Evolutionary conservation across 1,140 invertebrate species (phyloP), one percentile per base, ranked within the genome.

Genomic region (Megathymus violae): DNA sequence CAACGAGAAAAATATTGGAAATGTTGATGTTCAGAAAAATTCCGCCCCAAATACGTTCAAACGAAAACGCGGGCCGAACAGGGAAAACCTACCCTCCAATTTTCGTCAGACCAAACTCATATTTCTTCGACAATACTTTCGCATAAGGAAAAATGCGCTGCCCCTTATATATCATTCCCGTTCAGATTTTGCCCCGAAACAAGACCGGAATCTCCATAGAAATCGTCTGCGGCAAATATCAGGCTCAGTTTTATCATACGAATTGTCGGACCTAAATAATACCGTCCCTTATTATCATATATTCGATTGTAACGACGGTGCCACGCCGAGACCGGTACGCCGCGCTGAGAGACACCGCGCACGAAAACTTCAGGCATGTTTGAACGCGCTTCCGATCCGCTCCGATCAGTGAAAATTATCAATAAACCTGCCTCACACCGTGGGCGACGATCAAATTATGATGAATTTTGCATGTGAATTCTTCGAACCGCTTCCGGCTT

Each of bases 241-340:
- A 78, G 76, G 75, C 80, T 76, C 79, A 74, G 76, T 83, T 88
- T 90, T 89, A 89, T 79, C 85, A 89, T 88, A 88, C 75, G 80
- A 88, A 88, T 87, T 78, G 83, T 76, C 74, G 85, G 78, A 84
- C 85, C 82, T 84, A 88, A 90, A 90, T 88, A 88, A 87, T 82
- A 76, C 63, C 60, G 47, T 40, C 66, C 74, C 79, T 80, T 79
- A 85, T 88, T 88, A 82, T 67, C 84, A 86, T 90, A 86, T 76
- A 86, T 82, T 80, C 69, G 41, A 52, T 71, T 67, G 64, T 54
- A 60, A 46, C 72, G 41, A 62, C 71, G 70, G 86, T 84, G 71
- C 82, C 82, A 82, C 13, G 69, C 76, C 64, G 87, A 66, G 85
- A 72, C n/a, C 64, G 72, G 77, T 68, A 74, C 76, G 74, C 31